Conservation (phyloP, 2,888 invertebrate species). For the Ophion ventricosus region DNA sequence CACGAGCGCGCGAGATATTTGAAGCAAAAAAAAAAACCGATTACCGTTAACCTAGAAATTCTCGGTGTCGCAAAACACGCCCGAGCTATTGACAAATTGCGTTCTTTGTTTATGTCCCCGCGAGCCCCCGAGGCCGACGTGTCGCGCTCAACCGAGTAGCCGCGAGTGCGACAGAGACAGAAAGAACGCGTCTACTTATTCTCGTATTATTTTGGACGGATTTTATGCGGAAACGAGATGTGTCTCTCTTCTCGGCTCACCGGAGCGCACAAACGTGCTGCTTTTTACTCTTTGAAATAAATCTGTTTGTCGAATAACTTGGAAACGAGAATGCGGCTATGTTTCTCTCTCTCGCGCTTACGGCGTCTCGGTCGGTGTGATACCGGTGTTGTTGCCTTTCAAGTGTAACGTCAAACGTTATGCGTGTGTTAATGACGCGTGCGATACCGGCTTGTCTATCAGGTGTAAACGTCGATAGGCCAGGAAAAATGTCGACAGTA, state of each 20-base stretch:
- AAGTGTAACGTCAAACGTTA: background rate
- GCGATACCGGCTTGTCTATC: too few relatives aligned
- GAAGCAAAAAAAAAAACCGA: background rate
- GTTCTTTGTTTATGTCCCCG: background rate
- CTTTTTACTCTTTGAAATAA: background rate
- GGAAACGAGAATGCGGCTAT: background rate
- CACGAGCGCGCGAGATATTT: slow-evolving; percentile 8
- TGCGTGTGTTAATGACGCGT: background rate
- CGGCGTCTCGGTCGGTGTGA: background rate
- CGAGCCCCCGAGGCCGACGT: background rate
- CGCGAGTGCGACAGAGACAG: background rate
- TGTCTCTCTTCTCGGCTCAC: background rate
- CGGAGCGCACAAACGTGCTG: background rate
- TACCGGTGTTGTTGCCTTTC: background rate
- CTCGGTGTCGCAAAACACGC: background rate
- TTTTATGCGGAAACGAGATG: background rate
- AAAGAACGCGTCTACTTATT: background rate
- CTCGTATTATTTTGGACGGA: background rate
- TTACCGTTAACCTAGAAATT: slow-evolving; percentile 12
- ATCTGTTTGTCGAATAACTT: background rate
- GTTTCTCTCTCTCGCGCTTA: background rate
- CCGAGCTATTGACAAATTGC: background rate
- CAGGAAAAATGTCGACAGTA: too few relatives aligned
- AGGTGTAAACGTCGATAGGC: too few relatives aligned
- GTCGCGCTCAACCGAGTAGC: background rate